Evolutionary conservation across 2,797 vertebrate genomes (phyloP).

Genomic region (Gouania willdenowi): DNA sequence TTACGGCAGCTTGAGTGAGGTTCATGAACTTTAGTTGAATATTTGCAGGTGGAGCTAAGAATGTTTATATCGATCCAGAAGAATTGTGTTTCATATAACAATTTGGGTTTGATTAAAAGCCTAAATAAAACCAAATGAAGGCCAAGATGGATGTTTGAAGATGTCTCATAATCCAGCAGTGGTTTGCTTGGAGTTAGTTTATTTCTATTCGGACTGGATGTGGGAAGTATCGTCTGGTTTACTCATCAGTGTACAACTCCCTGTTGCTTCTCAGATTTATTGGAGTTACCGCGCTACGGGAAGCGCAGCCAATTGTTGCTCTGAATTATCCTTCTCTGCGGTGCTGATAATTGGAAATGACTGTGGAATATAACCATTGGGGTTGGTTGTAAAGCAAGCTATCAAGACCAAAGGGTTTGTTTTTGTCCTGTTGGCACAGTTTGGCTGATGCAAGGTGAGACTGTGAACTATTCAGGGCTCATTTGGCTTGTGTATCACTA

Average conservation of each 20-base stretch:
- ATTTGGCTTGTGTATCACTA: too few species aligned
- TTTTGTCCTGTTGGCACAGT: constrained; percentile 1
- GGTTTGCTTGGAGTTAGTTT: constrained; percentile 9
- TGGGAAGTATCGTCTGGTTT: constrained; percentile 55
- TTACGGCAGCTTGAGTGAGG: neutral
- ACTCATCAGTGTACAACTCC: constrained; percentile 60
- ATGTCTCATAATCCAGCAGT: constrained; percentile 7
- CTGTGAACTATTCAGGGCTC: too few species aligned
- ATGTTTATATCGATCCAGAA: neutral
- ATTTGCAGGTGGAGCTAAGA: constrained; percentile 2
- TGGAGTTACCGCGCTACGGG: constrained; percentile 44
- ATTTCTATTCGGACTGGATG: constrained; percentile 33
- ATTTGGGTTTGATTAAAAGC: neutral
- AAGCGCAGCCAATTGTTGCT: constrained; percentile 58
- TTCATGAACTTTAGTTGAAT: neutral
- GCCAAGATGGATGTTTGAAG: neutral
- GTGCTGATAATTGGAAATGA: constrained; percentile 13
- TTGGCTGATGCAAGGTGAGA: constrained; percentile 2
- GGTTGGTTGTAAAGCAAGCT: constrained; percentile 16
- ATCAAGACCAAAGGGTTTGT: constrained; percentile 12
- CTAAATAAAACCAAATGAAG: neutral
- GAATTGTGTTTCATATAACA: constrained; percentile 4
- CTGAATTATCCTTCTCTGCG: constrained; percentile 53
- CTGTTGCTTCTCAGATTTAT: constrained; percentile 56
- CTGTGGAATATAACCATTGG: constrained; percentile 16